phyloP scores from a whole-genome alignment of 2,113 vertebrate species.

The Camelus bactrianus region DNA sequence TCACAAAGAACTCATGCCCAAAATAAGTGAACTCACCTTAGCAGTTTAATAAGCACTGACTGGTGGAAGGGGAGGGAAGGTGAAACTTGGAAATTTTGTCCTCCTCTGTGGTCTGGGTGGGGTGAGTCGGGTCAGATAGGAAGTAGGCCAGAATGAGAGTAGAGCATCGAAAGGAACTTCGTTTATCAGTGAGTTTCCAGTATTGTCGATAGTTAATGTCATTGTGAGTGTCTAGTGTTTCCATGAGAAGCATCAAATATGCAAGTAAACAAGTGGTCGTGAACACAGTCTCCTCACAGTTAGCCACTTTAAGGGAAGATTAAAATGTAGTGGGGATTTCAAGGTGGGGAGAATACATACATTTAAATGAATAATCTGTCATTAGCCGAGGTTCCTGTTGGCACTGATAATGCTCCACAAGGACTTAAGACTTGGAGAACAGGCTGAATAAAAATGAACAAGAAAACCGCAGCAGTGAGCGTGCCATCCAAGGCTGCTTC shows the following conservation, averaged over 20 bases:
- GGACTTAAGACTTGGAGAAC: not conserved
- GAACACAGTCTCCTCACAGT: not conserved
- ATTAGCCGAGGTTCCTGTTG: not conserved
- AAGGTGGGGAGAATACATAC: not conserved
- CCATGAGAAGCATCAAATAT: not conserved
- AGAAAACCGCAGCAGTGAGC: not conserved
- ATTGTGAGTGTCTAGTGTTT: not conserved
- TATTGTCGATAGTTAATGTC: not conserved
- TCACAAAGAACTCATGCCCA: slow-evolving; percentile 11
- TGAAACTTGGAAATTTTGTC: not conserved
- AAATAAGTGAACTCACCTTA: not conserved
- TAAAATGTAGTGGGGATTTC: not conserved
- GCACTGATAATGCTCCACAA: not conserved
- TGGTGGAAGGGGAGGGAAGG: not conserved
- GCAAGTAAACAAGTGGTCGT: not conserved
- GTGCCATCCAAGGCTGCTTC: not conserved
- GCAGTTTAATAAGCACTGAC: not conserved
- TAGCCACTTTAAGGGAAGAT: not conserved
- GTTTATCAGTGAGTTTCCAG: not conserved
- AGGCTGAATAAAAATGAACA: not conserved
- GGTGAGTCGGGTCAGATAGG: not conserved
- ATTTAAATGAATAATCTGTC: not conserved
- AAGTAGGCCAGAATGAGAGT: slow-evolving; percentile 41
- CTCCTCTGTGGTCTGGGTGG: not conserved
- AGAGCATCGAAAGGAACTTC: not conserved